Evolutionary conservation across 2,888 invertebrate species (phyloP).

Genomic region (Lithophane socia): DNA sequence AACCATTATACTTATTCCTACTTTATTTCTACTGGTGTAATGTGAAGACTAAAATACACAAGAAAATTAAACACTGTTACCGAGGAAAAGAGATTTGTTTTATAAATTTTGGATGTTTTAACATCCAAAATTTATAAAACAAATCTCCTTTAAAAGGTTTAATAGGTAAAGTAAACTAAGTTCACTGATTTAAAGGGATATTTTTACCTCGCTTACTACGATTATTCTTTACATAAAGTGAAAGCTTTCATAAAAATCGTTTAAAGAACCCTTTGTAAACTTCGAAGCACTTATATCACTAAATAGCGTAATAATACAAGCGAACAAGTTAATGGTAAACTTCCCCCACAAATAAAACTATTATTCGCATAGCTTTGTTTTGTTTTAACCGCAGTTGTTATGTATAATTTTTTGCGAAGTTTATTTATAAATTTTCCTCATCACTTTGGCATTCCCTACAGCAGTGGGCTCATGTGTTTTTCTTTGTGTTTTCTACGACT

Average conservation of each 20-base stretch:
- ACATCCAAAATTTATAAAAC: constrained; percentile 6
- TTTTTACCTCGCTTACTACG: constrained; percentile 42
- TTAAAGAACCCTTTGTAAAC: constrained; percentile 48
- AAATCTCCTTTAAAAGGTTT: not conserved
- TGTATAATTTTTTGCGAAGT: not conserved
- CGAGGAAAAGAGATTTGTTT: no score
- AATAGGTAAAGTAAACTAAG: constrained; percentile 19
- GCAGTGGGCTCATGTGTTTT: not conserved
- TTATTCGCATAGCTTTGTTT: constrained; percentile 26
- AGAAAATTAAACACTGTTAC: constrained; percentile 2
- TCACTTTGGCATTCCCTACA: not conserved
- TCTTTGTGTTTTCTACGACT: not conserved
- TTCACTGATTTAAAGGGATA: constrained; percentile 14
- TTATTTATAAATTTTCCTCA: not conserved
- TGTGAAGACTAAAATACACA: not conserved
- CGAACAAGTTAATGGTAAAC: constrained; percentile 56
- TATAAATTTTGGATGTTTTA: no score
- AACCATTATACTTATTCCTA: not conserved
- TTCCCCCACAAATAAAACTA: constrained; percentile 46
- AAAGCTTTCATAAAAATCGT: constrained; percentile 57
- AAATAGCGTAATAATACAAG: constrained; percentile 65
- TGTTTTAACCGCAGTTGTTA: constrained; percentile 3
- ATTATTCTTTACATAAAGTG: constrained; percentile 53
- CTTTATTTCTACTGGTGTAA: not conserved
- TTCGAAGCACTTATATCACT: constrained; percentile 55